Base-by-base conservation (phyloP, 2,113 vertebrate species). In the Paramisgurnus dabryanus region DNA sequence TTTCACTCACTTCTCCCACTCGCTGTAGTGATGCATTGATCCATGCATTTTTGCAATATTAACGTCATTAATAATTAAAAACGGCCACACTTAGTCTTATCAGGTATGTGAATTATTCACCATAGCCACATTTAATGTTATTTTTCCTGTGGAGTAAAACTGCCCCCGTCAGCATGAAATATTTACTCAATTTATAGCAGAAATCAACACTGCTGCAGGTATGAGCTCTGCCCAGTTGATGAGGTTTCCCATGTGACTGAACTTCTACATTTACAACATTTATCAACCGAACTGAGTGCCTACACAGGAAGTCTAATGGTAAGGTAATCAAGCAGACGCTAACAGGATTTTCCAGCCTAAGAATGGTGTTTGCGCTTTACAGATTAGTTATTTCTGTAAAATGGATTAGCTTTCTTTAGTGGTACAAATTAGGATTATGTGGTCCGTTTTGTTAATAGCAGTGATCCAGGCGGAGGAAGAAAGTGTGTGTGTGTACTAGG, bases 401-500 rank as follows among this genome's bases (percentile, higher is more conserved):
- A 75, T 8, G 78, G 77, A 80, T 83, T 83, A 76, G 47, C 78
- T 83, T 75, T 76, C 58, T 76, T 83, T 76, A 57, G 66, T 65
- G 66, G 40, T 10, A 61, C 82, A 83, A 83, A 80, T 83, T 83
- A 83, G 78, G 82, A 83, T 83, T 80, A 83, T 47, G 69, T 67
- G 41, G 61, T 50, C 71, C 3, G 15, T 55, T 67, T 74, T 79
- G 70, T 80, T 47, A 76, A 50, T 63, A 70, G 67, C 71, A 80
- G 78, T 76, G 70, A 70, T 78, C 65, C 65, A 18, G 72, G 73
- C 65, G 6, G 57, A 66, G 45, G 27, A 17, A 49, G 72, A 72
- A 67, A 45, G 43, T 27, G 58, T 4, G 50, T 53, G 57, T 82
- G 60, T 76, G 72, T 34, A 18, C 5, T 3, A 64, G 5, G 57